These are phyloP conservation scores for Mobula birostris DNA, from an alignment of 2,113 vertebrate genomes.

Conservation along the genomic window DNA sequence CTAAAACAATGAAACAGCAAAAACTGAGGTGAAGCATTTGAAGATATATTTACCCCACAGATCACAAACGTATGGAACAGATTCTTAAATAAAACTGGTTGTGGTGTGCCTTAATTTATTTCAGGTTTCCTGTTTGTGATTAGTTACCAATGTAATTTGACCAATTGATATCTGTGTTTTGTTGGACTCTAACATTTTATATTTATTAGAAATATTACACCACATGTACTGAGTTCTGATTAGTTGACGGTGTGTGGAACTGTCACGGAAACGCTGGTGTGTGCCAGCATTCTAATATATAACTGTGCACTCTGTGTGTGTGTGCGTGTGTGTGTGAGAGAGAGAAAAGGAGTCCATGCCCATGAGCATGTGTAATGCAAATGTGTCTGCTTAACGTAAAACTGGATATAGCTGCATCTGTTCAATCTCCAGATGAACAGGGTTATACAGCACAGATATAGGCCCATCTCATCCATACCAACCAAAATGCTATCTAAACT, in stretches of 20 bases:
- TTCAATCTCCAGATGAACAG: not conserved
- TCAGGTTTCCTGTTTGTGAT: not conserved
- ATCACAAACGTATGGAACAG: not conserved
- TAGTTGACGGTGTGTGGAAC: not conserved
- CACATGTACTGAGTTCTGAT: not conserved
- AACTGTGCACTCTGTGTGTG: not conserved
- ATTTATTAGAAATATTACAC: not conserved
- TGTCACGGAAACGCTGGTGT: not conserved
- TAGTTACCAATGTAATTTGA: not conserved
- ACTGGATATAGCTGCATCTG: not conserved
- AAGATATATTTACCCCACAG: not conserved
- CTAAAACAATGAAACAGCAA: not conserved
- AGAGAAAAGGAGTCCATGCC: not conserved
- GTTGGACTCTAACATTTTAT: not conserved
- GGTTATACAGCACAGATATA: no score
- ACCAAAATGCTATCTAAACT: no score
- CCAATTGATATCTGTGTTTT: not conserved
- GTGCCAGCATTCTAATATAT: not conserved
- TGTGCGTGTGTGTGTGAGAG: not conserved
- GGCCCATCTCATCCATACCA: no score
- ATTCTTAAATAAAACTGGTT: not conserved
- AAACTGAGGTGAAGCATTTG: not conserved
- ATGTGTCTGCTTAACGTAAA: not conserved
- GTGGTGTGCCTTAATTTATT: conserved; percentile 2
- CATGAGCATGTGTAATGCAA: not conserved